A percentile compares a stretch with the other conserved stretches of the same genome.
phyloP scores from a whole-genome alignment of 2,797 vertebrate species.

The Sebastes hubbsi region DNA sequence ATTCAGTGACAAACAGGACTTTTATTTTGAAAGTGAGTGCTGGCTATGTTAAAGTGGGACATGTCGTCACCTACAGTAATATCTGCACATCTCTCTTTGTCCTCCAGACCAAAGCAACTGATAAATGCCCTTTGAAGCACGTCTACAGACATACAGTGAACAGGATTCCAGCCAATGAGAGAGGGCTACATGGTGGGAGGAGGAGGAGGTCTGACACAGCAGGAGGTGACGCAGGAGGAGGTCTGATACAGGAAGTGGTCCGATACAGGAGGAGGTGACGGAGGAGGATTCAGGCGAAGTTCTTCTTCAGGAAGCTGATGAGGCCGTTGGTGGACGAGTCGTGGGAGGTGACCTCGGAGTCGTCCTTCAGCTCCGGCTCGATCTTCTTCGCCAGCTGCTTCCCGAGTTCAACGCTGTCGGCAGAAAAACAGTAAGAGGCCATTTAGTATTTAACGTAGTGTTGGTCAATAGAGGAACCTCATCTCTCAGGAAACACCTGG shows the following conservation, averaged over 20 bases:
- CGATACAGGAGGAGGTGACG: not conserved
- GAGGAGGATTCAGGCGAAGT: conserved; percentile 78
- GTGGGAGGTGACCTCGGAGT: conserved; percentile 85
- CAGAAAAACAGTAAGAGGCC: not conserved
- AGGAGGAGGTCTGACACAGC: not conserved
- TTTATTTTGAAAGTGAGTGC: conserved; percentile 73
- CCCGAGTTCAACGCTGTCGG: conserved; percentile 91
- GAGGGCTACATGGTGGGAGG: not conserved
- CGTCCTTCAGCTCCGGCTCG: conserved; percentile 90
- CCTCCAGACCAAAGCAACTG: not conserved
- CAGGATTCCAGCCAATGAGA: conserved; percentile 31
- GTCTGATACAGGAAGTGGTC: not conserved
- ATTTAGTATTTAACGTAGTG: not conserved
- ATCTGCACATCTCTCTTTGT: conserved; percentile 20
- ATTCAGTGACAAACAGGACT: conserved; percentile 43
- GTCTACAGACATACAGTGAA: conserved; percentile 64
- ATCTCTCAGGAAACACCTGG: too few relatives aligned
- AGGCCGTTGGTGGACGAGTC: conserved; percentile 97
- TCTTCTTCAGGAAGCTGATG: conserved; percentile 95
- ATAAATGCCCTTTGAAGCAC: conserved; percentile 26
- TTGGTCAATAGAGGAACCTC: too few relatives aligned
- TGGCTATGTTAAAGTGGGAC: not conserved
- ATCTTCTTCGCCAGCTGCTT: conserved; percentile 98
- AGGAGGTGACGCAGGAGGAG: not conserved
- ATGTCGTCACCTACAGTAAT: conserved; percentile 40